Base-by-base conservation (phyloP, 2,113 vertebrate species). In the Montifringilla adamsi region DNA sequence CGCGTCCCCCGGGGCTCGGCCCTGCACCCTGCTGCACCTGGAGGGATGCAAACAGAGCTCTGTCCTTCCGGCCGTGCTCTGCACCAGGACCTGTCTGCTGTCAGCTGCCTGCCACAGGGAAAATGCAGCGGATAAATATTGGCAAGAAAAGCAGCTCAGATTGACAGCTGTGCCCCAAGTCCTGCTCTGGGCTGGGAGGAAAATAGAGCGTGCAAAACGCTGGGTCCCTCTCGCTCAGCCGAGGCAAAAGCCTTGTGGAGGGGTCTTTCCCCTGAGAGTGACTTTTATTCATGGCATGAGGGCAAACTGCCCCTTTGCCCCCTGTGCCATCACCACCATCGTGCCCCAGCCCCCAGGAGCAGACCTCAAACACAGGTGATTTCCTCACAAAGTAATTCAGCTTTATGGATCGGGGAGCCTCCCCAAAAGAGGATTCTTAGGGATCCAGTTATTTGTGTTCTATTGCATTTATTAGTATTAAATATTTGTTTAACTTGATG, bases 271-370 rank as follows among this genome's bases (percentile, higher is more conserved):
- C 64, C 58, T 31, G 60, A 13, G 41, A 23, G 52, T 1, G 7
- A 52, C 24, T 75, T 66, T 49, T 39, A 27, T 63, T 46, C 64
- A 12, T 0, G 21, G 60, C 8, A 1, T 20, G 46, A 68, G 1
- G 7, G 58, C 47, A 68, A 46, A 37, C 17, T 1, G 4, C 14
- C 53, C 39, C 62, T 39, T 81, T 41, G 18, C 17, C 46, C 19
- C 30, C 69, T 2, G 23, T 43, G 49, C 68, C 4, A 1, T n/a
- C 10, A 4, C 62, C n/a, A 7, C 10, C 9, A 2, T 13, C 0
- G 0, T 50, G 52, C 12, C 49, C 9, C 52, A 37, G 49, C 12
- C 63, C 27, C 43, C 30, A 24, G 35, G 47, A 67, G 35, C 31
- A 63, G 60, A 44, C 33, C 59, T 6, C 53, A 24, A 23, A 66